These are phyloP conservation scores for Lordiphosa fenestrarum DNA, from an alignment of 2,888 invertebrate genomes.

Conservation along the genomic window DNA sequence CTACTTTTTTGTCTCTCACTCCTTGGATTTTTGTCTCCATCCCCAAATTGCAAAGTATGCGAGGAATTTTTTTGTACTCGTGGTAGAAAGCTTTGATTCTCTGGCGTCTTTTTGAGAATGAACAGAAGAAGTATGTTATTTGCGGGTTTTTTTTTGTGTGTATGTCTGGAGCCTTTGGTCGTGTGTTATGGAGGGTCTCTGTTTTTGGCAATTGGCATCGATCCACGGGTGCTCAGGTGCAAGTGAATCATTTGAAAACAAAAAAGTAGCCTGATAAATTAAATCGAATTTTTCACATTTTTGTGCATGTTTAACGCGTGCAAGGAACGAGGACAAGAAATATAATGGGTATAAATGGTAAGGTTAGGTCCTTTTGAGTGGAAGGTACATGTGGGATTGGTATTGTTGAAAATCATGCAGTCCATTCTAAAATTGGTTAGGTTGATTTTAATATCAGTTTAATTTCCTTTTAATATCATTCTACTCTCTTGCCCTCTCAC, in stretches of 20 bases:
- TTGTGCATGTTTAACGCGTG: slow-evolving; percentile 64
- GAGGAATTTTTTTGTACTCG: slow-evolving; percentile 65
- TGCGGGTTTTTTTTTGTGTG: slow-evolving; percentile 42
- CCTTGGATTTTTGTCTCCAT: slow-evolving; percentile 9
- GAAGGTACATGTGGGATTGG: too few relatives aligned
- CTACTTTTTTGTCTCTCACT: slow-evolving; percentile 2
- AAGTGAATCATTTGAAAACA: slow-evolving; percentile 38
- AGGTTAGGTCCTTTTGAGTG: too few relatives aligned
- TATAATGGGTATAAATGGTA: too few relatives aligned
- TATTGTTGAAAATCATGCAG: too few relatives aligned
- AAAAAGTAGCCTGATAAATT: slow-evolving; percentile 60
- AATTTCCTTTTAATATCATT: too few relatives aligned
- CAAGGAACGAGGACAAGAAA: slow-evolving; percentile 42
- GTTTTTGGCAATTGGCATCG: slow-evolving; percentile 12
- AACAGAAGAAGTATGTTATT: slow-evolving; percentile 50
- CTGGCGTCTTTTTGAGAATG: slow-evolving; percentile 34
- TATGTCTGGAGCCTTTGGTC: slow-evolving; percentile 34
- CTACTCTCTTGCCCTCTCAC: too few relatives aligned
- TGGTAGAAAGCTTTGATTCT: slow-evolving; percentile 39
- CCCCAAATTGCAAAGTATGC: slow-evolving; percentile 63
- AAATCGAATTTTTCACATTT: slow-evolving; percentile 65
- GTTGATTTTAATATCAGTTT: too few relatives aligned
- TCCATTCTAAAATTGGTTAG: too few relatives aligned
- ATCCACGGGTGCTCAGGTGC: slow-evolving; percentile 9
- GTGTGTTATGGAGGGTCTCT: not conserved